Percentiles rank a stretch among this genome's conserved stretches.
These are phyloP conservation scores for Calidris pygmaea DNA, from an alignment of 2,113 vertebrate species.

Conservation along the genomic window DNA sequence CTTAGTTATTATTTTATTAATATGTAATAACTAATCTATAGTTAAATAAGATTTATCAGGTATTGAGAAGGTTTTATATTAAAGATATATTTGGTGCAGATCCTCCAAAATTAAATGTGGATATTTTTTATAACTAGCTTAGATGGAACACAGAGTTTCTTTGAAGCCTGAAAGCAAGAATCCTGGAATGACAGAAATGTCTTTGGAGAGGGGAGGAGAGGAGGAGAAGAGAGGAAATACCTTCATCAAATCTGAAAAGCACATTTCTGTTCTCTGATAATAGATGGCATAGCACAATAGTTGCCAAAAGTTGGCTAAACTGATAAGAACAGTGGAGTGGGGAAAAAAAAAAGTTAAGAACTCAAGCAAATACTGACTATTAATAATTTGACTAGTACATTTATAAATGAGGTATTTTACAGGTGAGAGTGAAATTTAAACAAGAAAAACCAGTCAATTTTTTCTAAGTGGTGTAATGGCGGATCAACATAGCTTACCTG, in stretches of 20 bases:
- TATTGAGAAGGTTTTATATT: not conserved
- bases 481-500: not conserved
- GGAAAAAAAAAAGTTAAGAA: not conserved
- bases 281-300: not conserved
- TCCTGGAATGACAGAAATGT: not conserved
- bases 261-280: slow-evolving; percentile 6
- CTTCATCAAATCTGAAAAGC: not conserved
- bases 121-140: slow-evolving; percentile 12
- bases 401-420: not conserved
- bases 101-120: not conserved
- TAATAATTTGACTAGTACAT: not conserved
- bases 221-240: not conserved
- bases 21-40: not conserved
- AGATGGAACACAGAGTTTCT: not conserved
- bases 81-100: not conserved
- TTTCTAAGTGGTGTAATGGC: not conserved
- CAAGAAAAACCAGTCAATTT: not conserved
- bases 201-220: not conserved
- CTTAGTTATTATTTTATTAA: not conserved
- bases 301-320: not conserved
- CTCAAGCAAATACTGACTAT: not conserved
- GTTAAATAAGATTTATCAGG: not conserved
- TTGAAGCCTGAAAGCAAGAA: slow-evolving; percentile 30
- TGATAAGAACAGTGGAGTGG: not conserved
- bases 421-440: not conserved